A percentile compares a stretch with the other conserved stretches of the same genome.
Evolutionary conservation across 2,797 vertebrate species (phyloP).

Genomic region (Hemibagrus guttatus): DNA sequence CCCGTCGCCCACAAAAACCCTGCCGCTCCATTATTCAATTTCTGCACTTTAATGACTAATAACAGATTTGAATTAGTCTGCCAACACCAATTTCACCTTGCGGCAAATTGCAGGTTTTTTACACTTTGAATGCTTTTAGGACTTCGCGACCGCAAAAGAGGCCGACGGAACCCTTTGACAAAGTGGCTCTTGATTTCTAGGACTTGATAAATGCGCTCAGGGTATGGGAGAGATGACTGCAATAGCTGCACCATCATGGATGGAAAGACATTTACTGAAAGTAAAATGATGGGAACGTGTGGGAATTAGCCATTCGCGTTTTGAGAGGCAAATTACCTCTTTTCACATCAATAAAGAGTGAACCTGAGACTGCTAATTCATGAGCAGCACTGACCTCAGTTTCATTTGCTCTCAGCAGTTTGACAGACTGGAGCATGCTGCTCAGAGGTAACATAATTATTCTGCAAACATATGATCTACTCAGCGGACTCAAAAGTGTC

Average conservation of each 20-base stretch:
- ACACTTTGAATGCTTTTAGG: slow-evolving; percentile 58
- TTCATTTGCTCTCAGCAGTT: not conserved
- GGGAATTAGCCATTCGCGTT: slow-evolving; percentile 16
- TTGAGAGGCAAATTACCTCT: slow-evolving; percentile 29
- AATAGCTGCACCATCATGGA: not conserved
- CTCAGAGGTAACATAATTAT: not conserved
- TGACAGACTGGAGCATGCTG: slow-evolving; percentile 2
- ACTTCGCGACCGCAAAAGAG: slow-evolving; percentile 41
- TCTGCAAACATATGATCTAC: not conserved
- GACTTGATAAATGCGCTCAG: slow-evolving; percentile 39
- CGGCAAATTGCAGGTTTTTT: slow-evolving; percentile 60
- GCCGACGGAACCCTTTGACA: slow-evolving; percentile 41
- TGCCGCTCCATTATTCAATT: slow-evolving; percentile 79
- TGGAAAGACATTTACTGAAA: slow-evolving; percentile 35
- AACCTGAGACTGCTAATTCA: not conserved
- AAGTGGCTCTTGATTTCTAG: slow-evolving; percentile 49
- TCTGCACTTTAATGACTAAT: slow-evolving; percentile 75
- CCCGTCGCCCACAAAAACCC: slow-evolving; percentile 37
- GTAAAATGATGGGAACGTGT: slow-evolving; percentile 15
- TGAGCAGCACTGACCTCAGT: not conserved
- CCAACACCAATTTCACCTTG: slow-evolving; percentile 76
- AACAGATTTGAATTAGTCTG: slow-evolving; percentile 75
- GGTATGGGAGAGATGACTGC: slow-evolving; percentile 20
- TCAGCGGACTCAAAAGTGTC: not conserved
- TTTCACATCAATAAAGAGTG: slow-evolving; percentile 11